phyloP scores from a whole-genome alignment of 2,113 vertebrate species.

The Junco hyemalis region DNA sequence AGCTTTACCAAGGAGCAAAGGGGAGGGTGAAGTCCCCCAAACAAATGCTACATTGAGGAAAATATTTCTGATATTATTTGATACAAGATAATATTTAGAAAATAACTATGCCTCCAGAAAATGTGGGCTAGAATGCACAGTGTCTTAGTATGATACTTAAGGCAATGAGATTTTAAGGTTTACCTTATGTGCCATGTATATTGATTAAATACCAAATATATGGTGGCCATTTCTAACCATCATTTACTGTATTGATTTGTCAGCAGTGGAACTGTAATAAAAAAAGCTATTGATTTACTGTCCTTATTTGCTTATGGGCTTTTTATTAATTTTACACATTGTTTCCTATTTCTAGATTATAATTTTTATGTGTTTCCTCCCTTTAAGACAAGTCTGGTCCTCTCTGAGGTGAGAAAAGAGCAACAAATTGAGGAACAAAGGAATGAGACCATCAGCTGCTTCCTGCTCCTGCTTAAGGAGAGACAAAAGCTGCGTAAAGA shows the following conservation, averaged over 20 bases:
- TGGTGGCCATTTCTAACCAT: constrained; percentile 77
- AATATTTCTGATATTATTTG: constrained; percentile 49
- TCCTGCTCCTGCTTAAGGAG: constrained; percentile 82
- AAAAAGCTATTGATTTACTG: constrained; percentile 84
- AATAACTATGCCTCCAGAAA: constrained; percentile 41
- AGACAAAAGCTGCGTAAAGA: constrained; percentile 88
- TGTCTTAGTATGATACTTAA: constrained; percentile 67
- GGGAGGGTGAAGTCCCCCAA: not conserved
- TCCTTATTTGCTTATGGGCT: constrained; percentile 82
- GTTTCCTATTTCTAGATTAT: constrained; percentile 65
- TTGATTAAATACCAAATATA: constrained; percentile 81
- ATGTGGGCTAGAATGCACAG: constrained; percentile 8
- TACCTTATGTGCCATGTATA: constrained; percentile 73
- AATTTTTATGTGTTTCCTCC: constrained; percentile 62
- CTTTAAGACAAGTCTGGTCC: constrained; percentile 83
- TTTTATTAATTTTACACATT: constrained; percentile 82
- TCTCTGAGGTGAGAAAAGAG: constrained; percentile 70
- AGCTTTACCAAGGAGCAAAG: not conserved
- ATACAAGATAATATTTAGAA: constrained; percentile 37
- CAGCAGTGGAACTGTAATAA: constrained; percentile 78
- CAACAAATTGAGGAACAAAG: constrained; percentile 71
- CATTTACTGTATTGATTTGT: constrained; percentile 83
- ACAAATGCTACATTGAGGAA: not conserved
- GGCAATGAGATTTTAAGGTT: constrained; percentile 66
- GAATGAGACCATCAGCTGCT: constrained; percentile 78